Evolutionary conservation across 2,113 vertebrate species (phyloP).

Genomic region (Prietella phreatophila): DNA sequence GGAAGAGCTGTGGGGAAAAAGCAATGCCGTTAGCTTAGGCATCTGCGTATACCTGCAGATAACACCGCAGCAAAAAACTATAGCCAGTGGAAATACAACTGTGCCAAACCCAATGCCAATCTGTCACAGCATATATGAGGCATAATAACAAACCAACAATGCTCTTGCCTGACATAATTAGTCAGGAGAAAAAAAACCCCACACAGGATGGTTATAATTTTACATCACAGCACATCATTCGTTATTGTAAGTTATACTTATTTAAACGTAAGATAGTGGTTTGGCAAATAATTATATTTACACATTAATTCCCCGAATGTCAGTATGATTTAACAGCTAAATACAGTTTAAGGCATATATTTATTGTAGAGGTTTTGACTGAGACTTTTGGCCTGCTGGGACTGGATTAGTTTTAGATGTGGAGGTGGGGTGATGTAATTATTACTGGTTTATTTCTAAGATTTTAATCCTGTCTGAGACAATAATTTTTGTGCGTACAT

Average conservation of each 20-base stretch:
- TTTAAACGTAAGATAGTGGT: not conserved
- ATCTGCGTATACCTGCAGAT: not conserved
- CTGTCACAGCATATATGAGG: not conserved
- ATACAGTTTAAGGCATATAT: not conserved
- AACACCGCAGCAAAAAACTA: not conserved
- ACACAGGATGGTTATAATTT: not conserved
- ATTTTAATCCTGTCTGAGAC: not conserved
- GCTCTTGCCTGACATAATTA: not conserved
- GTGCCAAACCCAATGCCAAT: not conserved
- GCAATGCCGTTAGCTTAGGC: not conserved
- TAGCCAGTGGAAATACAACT: not conserved
- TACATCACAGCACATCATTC: not conserved
- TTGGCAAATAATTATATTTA: not conserved
- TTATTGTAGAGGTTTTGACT: not conserved
- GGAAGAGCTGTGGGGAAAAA: slow-evolving; percentile 79
- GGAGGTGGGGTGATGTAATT: not conserved
- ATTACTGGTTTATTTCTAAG: not conserved
- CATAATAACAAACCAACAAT: not conserved
- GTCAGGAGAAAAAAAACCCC: not conserved
- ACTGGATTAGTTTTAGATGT: not conserved
- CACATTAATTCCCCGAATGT: not conserved
- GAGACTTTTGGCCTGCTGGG: not conserved
- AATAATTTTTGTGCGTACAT: not conserved
- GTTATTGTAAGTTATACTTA: not conserved
- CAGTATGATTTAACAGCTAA: slow-evolving; percentile 8